Evolutionary conservation across 2,888 invertebrate species (phyloP), one percentile per base, ranked within the genome.

Genomic region (Drosophila anomelani): DNA sequence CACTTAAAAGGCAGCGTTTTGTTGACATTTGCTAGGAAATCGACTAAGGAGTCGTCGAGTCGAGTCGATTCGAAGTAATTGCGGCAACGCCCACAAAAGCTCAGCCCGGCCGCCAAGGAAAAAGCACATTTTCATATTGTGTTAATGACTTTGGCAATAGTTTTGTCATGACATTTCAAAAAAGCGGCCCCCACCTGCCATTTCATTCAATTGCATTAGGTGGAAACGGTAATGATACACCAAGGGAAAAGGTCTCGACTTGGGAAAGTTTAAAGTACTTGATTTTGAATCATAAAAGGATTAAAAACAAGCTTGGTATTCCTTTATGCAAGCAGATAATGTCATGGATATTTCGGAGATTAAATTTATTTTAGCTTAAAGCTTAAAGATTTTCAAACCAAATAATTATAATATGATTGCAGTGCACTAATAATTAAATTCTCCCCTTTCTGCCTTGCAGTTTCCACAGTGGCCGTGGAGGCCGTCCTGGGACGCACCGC

Each of bases 401-500:
- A 5, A 0, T 47, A 5, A 29, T 2, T 5, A n/a, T 5, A n/a
- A 29, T n/a, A 43, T 23, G 1, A 17, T 23, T 6, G 43, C 59
- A 61, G 59, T 61, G 61, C 47, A 36, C 26, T 29, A 20, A 44
- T 29, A 46, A 55, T 71, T 56, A 38, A 15, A 51, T 54, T 68
- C 34, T 41, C 17, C 46, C 10, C 32, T 58, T 58, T 60, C 70
- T 44, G 29, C 53, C 32, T 69, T 91, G 29, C 94, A 95, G 96
- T 95, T 85, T 94, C 95, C 81, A 94, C 95, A 58, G 94, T 95
- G 66, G 94, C 94, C 78, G 97, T 97, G 80, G 97, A 96, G 89
- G 97, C 97, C 13, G 97, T 97, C 47, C 93, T 97, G 78, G 97
- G 97, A 9, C 95, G 96, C 59, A 96, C 96, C 80, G 97, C 97